These are phyloP conservation scores for Noturus placidus DNA, from an alignment of 2,113 vertebrate genomes.

Conservation along the genomic window DNA sequence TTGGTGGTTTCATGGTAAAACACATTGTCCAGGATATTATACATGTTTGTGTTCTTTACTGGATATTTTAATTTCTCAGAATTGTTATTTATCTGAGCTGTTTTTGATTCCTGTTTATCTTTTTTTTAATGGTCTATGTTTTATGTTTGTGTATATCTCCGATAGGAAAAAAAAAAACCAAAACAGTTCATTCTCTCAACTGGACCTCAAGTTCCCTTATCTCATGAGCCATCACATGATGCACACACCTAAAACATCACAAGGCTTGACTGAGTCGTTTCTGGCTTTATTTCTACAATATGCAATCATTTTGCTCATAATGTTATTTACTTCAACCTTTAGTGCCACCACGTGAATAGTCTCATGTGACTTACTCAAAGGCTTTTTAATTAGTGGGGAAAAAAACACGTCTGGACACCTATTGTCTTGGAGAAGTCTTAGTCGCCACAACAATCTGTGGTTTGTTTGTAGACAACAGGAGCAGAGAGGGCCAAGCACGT, in stretches of 20 bases:
- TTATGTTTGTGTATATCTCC: not conserved
- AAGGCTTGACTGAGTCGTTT: not conserved
- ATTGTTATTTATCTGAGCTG: not conserved
- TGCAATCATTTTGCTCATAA: not conserved
- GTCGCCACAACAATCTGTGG: slow-evolving; percentile 61
- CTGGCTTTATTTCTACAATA: not conserved
- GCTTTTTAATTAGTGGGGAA: slow-evolving; percentile 32
- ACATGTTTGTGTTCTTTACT: not conserved
- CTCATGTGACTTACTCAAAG: not conserved
- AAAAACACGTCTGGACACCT: slow-evolving; percentile 50
- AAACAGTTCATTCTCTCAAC: not conserved
- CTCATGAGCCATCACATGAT: slow-evolving; percentile 21
- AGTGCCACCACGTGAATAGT: not conserved
- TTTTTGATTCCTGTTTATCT: not conserved
- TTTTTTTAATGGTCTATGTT: not conserved
- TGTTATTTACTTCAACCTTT: not conserved
- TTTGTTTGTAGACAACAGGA: slow-evolving; percentile 73
- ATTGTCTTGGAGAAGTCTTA: slow-evolving; percentile 57
- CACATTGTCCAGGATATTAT: not conserved
- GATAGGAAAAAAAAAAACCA: not conserved
- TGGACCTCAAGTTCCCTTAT: slow-evolving; percentile 18
- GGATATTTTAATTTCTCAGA: not conserved
- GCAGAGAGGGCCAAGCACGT: slow-evolving; percentile 61
- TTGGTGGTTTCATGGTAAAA: not conserved
- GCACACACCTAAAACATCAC: not conserved